Evolutionary conservation across 92 coral and sea anemone genomes (phyloP), one percentile per base, ranked within the genome.

Genomic region (Porites cylindrica): DNA sequence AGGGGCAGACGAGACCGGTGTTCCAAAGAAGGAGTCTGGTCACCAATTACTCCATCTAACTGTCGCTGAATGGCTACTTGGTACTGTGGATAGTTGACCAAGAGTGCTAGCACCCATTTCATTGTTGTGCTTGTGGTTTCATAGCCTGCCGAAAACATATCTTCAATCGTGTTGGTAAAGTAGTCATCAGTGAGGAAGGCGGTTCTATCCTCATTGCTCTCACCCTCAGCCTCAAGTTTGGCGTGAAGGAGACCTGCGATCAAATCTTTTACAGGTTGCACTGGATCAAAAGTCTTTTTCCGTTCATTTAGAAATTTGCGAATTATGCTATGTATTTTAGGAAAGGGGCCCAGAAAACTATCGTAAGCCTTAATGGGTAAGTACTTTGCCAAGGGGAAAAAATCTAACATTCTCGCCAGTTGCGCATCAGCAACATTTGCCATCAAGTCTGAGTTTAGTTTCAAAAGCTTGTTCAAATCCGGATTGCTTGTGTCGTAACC

Each of bases 61-160:
- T 90, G 91, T 38, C 47, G 90, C 63, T 90, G 93, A 60, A 90
- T 85, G 21, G 60, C 81, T 8, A 79, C 86, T 79, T 90, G 89
- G 73, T 76, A 76, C 19, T 85, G 76, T 3, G 93, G 93, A 79
- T 85, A 85, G 77, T 78, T 75, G 21, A 78, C 85, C 47, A 90
- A 67, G 65, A 77, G 84, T 20, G 87, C 91, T 8, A 90, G 21
- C 20, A 66, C 75, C 93, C 93, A 90, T 7, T 84, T 67, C 24
- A 89, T 61, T 6, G 90, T 77, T 21, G 90, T 90, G 29, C 86
- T 85, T 50, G 93, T 84, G 12, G 90, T 90, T 52, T 90, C 93
- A 54, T 86, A 90, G 64, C 93, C 93, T 58, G 93, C 93, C 0
- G 76, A 52, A 47, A 90, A 90, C 18, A 90, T 81, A 63, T 90